These are phyloP conservation scores for Bambusicola thoracicus DNA, from an alignment of 2,113 vertebrate genomes.

Conservation along the genomic window DNA sequence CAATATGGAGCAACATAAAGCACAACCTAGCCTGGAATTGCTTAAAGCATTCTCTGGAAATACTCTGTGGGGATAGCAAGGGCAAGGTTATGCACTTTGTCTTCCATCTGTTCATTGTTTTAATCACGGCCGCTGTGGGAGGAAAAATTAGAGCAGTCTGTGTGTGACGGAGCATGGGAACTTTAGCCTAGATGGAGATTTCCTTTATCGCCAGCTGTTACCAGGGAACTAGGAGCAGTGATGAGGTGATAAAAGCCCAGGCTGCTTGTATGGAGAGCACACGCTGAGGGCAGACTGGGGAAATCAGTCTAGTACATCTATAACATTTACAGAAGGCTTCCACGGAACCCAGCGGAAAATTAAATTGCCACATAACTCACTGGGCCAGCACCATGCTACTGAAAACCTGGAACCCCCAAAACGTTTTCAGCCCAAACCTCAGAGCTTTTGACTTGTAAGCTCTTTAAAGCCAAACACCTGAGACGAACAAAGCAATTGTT, in stretches of 20 bases:
- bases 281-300: background rate
- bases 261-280: background rate
- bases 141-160: background rate
- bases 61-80: background rate
- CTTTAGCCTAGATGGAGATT: background rate
- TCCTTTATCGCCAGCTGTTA: background rate
- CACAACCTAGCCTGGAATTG: background rate
- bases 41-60: background rate
- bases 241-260: background rate
- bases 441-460: background rate
- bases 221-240: background rate
- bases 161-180: background rate
- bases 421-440: background rate
- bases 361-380: background rate
- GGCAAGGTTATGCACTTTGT: background rate
- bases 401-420: background rate
- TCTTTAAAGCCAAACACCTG: background rate
- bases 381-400: background rate
- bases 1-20: background rate
- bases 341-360: background rate
- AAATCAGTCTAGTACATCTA: background rate
- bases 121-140: background rate
- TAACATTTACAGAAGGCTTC: background rate
- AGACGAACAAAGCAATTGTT: background rate
- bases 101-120: background rate